phyloP scores from a whole-genome alignment of 2,888 invertebrate genomes.

The Macrophya annulata region DNA sequence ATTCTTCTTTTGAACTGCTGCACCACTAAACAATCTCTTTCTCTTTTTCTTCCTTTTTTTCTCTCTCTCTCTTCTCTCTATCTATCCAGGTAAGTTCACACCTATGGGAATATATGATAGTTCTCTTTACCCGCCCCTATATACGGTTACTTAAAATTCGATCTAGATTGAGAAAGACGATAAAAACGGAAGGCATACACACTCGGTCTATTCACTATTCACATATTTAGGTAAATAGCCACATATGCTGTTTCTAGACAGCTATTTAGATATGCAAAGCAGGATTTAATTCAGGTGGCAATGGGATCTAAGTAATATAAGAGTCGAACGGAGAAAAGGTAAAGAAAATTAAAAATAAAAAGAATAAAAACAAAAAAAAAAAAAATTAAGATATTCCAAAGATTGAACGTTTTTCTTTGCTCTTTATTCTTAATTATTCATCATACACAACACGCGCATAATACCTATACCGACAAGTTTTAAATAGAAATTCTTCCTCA shows the following conservation, averaged over 20 bases:
- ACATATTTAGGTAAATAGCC: slow-evolving; percentile 41
- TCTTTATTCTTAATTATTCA: not conserved
- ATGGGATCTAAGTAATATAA: slow-evolving; percentile 21
- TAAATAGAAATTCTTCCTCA: not conserved
- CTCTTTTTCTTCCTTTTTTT: too few relatives aligned
- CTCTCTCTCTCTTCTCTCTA: too few relatives aligned
- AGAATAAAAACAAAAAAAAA: not conserved
- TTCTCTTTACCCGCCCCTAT: slow-evolving; percentile 25
- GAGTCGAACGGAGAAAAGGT: not conserved
- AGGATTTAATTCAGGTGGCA: slow-evolving; percentile 47
- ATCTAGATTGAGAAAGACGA: slow-evolving; percentile 19
- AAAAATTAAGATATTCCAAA: not conserved
- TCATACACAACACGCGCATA: too few relatives aligned
- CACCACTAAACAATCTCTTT: not conserved
- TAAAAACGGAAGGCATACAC: slow-evolving; percentile 12
- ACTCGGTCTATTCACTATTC: slow-evolving; percentile 18
- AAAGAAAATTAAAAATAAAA: not conserved
- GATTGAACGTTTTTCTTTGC: not conserved
- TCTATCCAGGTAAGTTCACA: slow-evolving; percentile 39
- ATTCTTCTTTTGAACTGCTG: slow-evolving; percentile 49
- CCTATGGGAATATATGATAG: slow-evolving; percentile 45
- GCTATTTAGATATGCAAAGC: not conserved
- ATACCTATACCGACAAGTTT: not conserved
- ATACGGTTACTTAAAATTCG: slow-evolving; percentile 6
- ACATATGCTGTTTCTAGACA: not conserved